Percentiles rank a stretch among this genome's conserved stretches.
Evolutionary conservation across 2,113 vertebrate genomes (phyloP).

Genomic region (Tachysurus fulvidraco): DNA sequence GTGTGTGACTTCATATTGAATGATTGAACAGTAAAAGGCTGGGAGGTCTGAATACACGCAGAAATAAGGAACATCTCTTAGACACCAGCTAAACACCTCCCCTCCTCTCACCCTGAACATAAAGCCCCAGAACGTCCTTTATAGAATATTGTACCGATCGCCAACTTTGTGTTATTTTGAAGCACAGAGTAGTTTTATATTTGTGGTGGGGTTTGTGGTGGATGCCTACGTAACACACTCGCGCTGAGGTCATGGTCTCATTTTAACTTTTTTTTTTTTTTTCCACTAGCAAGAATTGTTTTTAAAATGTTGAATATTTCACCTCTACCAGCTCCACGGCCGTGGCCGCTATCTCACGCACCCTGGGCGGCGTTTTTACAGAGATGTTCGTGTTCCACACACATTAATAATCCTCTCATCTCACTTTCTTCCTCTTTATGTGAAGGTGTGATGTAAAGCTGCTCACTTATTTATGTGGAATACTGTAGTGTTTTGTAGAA

Average conservation of each 20-base stretch:
- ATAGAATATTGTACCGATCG: too few relatives aligned
- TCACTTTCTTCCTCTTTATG: too few relatives aligned
- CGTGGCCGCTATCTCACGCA: too few relatives aligned
- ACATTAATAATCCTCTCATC: too few relatives aligned
- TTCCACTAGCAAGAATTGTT: too few relatives aligned
- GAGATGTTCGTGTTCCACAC: too few relatives aligned
- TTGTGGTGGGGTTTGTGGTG: too few relatives aligned
- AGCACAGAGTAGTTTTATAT: not conserved
- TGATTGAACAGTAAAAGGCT: not conserved
- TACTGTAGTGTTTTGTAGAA: not conserved
- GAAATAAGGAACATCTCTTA: not conserved
- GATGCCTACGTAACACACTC: not conserved
- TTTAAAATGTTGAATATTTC: too few relatives aligned
- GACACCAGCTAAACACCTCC: not conserved
- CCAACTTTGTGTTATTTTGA: not conserved
- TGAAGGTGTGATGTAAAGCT: not conserved
- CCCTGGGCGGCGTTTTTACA: too few relatives aligned
- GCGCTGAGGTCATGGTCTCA: too few relatives aligned
- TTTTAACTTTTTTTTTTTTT: too few relatives aligned
- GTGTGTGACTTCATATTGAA: not conserved
- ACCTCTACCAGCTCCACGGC: too few relatives aligned
- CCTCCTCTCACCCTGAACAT: not conserved
- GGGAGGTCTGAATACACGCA: slow-evolving; percentile 2
- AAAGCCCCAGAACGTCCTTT: not conserved
- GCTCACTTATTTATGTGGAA: not conserved